These are phyloP conservation scores for Melanotaenia boesemani DNA, from an alignment of 2,797 vertebrate genomes.

Conservation along the genomic window DNA sequence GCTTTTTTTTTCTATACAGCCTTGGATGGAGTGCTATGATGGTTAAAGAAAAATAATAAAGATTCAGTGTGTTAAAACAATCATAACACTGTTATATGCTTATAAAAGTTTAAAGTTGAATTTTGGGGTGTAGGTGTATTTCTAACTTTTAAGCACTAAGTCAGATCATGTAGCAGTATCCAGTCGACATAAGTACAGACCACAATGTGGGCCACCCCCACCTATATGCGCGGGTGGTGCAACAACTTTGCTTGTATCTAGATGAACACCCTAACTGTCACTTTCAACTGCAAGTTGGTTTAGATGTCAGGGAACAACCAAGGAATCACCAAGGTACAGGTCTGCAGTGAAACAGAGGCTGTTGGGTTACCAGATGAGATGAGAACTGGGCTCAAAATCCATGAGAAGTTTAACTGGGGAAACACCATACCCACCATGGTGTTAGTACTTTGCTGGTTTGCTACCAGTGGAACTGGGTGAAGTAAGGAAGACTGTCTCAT, in stretches of 20 bases:
- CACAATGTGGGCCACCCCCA: background rate
- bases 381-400: background rate
- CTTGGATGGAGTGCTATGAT: slow-evolving; percentile 64
- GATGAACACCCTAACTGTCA: background rate
- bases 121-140: background rate
- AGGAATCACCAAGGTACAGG: background rate
- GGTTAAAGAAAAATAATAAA: slow-evolving; percentile 71
- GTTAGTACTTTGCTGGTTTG: background rate
- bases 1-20: slow-evolving; percentile 50
- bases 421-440: background rate
- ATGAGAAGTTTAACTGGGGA: background rate
- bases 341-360: background rate
- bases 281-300: background rate
- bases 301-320: background rate
- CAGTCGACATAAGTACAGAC: too few species aligned
- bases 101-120: background rate
- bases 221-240: background rate
- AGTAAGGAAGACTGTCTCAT: background rate
- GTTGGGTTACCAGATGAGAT: background rate
- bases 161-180: background rate
- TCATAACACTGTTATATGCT: background rate
- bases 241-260: background rate
- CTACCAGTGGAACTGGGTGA: background rate
- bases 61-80: slow-evolving; percentile 57
- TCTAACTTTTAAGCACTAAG: background rate